These are phyloP conservation scores for Matsumyia berberina DNA, from an alignment of 2,888 invertebrate genomes.

Conservation along the genomic window DNA sequence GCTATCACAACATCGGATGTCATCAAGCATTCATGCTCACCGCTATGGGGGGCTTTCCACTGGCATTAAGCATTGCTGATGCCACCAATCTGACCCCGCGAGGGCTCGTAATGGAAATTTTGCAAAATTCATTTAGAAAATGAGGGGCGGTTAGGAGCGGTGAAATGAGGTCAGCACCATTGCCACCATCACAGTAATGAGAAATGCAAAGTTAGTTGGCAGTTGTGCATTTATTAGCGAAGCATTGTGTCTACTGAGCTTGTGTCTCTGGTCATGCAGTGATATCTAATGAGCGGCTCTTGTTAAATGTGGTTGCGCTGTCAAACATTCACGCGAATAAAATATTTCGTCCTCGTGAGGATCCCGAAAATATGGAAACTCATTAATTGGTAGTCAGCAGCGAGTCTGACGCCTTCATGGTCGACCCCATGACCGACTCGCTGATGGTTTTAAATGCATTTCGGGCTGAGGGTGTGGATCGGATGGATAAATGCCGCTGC, in stretches of 20 bases:
- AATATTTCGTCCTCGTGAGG: constrained; percentile 38
- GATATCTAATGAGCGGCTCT: constrained; percentile 71
- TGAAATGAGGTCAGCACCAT: constrained; percentile 63
- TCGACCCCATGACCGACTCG: constrained; percentile 34
- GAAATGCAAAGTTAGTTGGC: constrained; percentile 69
- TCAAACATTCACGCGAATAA: constrained; percentile 59
- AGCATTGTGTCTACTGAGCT: constrained; percentile 18
- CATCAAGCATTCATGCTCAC: constrained; percentile 53
- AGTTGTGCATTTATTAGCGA: constrained; percentile 66
- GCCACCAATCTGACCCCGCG: constrained; percentile 65
- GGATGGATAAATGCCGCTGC: constrained; percentile 55
- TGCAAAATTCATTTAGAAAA: constrained; percentile 67
- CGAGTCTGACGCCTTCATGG: constrained; percentile 8
- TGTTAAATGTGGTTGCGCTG: constrained; percentile 58
- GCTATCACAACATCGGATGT: constrained; percentile 60
- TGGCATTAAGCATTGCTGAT: constrained; percentile 60
- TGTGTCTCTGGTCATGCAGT: constrained; percentile 46
- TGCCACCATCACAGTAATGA: constrained; percentile 60
- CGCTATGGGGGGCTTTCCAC: constrained; percentile 50
- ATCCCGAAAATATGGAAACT: constrained; percentile 38
- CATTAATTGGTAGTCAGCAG: constrained; percentile 45
- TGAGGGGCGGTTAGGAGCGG: constrained; percentile 10
- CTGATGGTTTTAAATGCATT: constrained; percentile 37
- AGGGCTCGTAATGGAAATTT: constrained; percentile 68
- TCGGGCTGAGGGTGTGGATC: constrained; percentile 24